These are phyloP conservation scores for Phlogophora meticulosa DNA, from an alignment of 2,888 invertebrate genomes.

Conservation along the genomic window DNA sequence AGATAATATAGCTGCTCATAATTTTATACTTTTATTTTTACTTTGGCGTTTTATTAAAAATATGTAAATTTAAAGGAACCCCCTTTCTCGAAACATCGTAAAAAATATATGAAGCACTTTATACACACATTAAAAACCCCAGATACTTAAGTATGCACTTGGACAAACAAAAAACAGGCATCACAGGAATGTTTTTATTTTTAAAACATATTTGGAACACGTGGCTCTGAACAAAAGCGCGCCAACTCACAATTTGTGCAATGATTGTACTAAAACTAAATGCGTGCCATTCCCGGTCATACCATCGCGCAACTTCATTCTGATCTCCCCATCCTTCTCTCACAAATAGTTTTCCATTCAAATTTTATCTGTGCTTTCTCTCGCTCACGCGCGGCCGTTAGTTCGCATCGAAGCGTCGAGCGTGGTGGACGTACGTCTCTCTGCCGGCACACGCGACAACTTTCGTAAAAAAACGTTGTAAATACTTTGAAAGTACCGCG, in stretches of 20 bases:
- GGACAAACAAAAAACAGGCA: slow-evolving; percentile 59
- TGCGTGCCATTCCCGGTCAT: slow-evolving; percentile 86
- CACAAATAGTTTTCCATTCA: slow-evolving; percentile 70
- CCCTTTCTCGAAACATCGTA: slow-evolving; percentile 35
- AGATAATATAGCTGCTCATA: slow-evolving; percentile 53
- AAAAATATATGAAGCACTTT: slow-evolving; percentile 44
- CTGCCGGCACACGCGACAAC: slow-evolving; percentile 76
- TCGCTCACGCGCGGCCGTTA: slow-evolving; percentile 79
- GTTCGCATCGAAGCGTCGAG: slow-evolving; percentile 74
- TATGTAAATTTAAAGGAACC: slow-evolving; percentile 57
- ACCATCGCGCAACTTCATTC: slow-evolving; percentile 79
- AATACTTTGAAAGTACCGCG: slow-evolving; percentile 78
- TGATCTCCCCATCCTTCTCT: slow-evolving; percentile 73
- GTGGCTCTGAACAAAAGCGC: slow-evolving; percentile 86
- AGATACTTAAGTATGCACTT: slow-evolving; percentile 49
- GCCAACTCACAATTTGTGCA: slow-evolving; percentile 86
- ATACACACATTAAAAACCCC: slow-evolving; percentile 41
- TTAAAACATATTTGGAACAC: slow-evolving; percentile 79
- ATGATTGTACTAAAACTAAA: slow-evolving; percentile 83
- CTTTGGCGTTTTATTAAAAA: slow-evolving; percentile 59
- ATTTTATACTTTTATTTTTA: slow-evolving; percentile 49
- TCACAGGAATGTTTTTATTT: slow-evolving; percentile 69
- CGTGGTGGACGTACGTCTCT: slow-evolving; percentile 67
- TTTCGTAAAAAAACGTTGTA: slow-evolving; percentile 85
- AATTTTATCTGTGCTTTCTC: slow-evolving; percentile 78